Percentiles rank a stretch among this genome's conserved stretches.
These are phyloP conservation scores for Picus viridis DNA, from an alignment of 2,797 vertebrate genomes.

Conservation along the genomic window DNA sequence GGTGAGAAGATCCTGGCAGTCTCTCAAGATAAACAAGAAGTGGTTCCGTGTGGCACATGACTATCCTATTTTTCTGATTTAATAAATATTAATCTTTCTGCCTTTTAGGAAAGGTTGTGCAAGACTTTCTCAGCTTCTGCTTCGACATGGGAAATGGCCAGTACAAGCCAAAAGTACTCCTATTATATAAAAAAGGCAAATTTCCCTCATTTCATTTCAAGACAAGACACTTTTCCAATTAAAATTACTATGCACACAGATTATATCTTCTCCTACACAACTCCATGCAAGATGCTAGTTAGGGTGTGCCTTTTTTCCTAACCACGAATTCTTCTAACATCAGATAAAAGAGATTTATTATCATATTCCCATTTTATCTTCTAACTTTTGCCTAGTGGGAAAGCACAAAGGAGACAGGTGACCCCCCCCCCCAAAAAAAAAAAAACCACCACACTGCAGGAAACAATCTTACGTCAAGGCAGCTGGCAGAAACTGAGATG, in stretches of 20 bases:
- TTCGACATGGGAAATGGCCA: background rate
- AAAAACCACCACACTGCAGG: background rate
- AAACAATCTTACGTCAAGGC: background rate
- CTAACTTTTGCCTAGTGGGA: constrained; percentile 45
- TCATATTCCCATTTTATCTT: constrained; percentile 33
- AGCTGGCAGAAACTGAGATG: background rate
- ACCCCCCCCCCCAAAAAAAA: background rate
- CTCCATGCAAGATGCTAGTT: constrained; percentile 30
- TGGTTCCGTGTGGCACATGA: background rate
- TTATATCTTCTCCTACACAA: constrained; percentile 46
- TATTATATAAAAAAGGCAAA: constrained; percentile 42
- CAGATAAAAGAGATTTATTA: constrained; percentile 62
- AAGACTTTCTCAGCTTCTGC: background rate
- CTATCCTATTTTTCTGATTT: constrained; percentile 17
- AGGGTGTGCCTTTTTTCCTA: constrained; percentile 52
- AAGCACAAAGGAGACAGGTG: constrained; percentile 43
- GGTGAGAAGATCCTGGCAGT: background rate
- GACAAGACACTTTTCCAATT: constrained; percentile 54
- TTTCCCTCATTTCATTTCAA: constrained; percentile 50
- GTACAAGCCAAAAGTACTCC: constrained; percentile 24
- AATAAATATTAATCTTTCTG: constrained; percentile 27
- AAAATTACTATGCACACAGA: constrained; percentile 45
- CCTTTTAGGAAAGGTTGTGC: background rate
- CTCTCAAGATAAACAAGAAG: constrained; percentile 21
- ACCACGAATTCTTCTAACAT: constrained; percentile 12